phyloP scores from a whole-genome alignment of 1,140 invertebrate genomes.

The Calliphora vicina region DNA sequence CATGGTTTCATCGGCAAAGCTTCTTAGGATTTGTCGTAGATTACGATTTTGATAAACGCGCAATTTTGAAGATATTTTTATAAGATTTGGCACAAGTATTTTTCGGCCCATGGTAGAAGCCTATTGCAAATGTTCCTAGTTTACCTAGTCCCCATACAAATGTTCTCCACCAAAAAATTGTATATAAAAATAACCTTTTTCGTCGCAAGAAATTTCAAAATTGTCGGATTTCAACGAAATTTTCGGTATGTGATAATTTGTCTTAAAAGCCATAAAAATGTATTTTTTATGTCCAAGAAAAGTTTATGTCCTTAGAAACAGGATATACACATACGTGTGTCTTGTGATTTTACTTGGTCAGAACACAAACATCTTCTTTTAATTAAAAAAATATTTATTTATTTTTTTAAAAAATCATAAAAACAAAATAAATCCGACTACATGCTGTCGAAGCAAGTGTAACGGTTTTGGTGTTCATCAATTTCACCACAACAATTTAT shows the following conservation, averaged over 20 bases:
- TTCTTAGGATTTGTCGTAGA: too few species aligned
- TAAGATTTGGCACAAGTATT: too few species aligned
- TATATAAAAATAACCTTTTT: background rate
- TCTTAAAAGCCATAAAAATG: background rate
- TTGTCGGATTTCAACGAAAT: background rate
- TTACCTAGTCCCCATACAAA: too few species aligned
- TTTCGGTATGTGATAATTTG: background rate
- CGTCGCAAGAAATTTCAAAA: background rate
- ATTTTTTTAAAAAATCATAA: background rate
- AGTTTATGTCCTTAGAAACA: slow-evolving; percentile 10
- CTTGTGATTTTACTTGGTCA: background rate
- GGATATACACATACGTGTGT: slow-evolving; percentile 16
- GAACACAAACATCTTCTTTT: background rate
- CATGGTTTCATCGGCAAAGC: too few species aligned
- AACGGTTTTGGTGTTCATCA: background rate
- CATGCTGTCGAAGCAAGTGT: background rate
- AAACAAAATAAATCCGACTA: background rate
- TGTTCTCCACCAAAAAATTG: too few species aligned
- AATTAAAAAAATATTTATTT: background rate
- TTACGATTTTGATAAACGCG: too few species aligned
- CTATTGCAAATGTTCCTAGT: too few species aligned
- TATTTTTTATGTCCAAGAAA: background rate
- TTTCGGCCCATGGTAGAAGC: too few species aligned
- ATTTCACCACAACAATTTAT: background rate
- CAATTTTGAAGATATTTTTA: too few species aligned